Base-by-base conservation (phyloP, 92 coral and sea anemone genomes). In the Porites lobata region DNA sequence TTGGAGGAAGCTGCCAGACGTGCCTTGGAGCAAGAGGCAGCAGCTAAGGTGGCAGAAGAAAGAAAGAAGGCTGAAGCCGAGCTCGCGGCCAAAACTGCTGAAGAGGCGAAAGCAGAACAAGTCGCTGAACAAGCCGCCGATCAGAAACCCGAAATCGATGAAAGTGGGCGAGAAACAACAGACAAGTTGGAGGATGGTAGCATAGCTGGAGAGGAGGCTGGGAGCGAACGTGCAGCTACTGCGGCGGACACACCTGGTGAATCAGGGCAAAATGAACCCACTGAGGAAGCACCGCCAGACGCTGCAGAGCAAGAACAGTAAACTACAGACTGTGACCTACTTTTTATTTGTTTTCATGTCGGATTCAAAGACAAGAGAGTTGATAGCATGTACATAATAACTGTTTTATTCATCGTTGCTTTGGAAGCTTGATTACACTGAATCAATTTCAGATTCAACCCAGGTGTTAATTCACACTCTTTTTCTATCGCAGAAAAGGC, bases 1-100 rank as follows among this genome's bases (percentile, higher is more conserved):
- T 91, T 97, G 7, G 99, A 97, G 51, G 95, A 94, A 69, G 96
- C 96, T 71, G 83, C 94, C 14, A 91, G 97, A 22, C 88, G 88
- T 76, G 86, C 87, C 8, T 82, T 87, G 10, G 94, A 97, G 50
- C 94, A 90, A 84, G 97, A 96, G 84, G 91, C 93, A 12, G 96
- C 94, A 57, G 96, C 96, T 13, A 79, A 80, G 21, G 95, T 95
- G 59, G 98, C 93, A 1, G 92, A 94, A 80, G 94, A 92, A 58
- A 89, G 84, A 85, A 88, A 85, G 76, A 90, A 88, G 70, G 88
- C 89, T 24, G 94, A 90, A 24, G 47, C 47, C 47, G 98, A 90
- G 73, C 87, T 86, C 26, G 91, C 94, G 2, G 92, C 92, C 12
- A 89, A 87, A 75, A 86, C 77, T 68, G 96, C 89, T 1, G 85